Evolutionary conservation across 37 sponge, comb jelly and placozoan species (phyloP).

Genomic region (Beroe forskalii): DNA sequence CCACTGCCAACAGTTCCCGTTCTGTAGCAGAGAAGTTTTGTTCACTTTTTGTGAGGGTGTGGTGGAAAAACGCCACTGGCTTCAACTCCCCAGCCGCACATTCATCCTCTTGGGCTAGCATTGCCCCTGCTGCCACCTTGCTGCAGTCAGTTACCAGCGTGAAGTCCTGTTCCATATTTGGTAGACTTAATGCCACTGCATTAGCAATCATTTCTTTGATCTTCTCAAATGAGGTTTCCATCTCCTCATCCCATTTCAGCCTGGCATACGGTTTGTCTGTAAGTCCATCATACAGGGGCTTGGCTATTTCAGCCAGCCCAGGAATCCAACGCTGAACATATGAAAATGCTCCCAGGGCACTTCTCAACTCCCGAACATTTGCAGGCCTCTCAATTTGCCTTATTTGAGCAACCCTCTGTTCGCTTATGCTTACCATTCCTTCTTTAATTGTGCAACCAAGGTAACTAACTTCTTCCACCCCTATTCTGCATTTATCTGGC

Average conservation of each 20-base stretch:
- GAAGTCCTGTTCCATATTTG: background rate
- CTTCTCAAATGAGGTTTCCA: background rate
- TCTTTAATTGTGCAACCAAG: background rate
- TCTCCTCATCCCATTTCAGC: background rate
- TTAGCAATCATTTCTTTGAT: constrained; percentile 2
- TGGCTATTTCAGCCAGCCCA: background rate
- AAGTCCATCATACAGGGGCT: background rate
- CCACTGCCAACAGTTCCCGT: background rate
- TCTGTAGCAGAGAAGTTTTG: background rate
- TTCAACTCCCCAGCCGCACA: background rate
- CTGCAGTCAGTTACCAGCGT: constrained; percentile 2
- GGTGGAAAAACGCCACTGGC: background rate
- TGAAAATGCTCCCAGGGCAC: constrained; percentile 4
- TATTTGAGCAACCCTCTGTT: background rate
- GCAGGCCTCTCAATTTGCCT: background rate
- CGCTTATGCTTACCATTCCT: background rate
- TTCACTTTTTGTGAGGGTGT: background rate
- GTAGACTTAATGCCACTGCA: background rate
- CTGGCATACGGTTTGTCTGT: background rate
- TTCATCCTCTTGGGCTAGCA: background rate
- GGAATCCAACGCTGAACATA: constrained; percentile 19
- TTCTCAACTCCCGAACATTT: background rate
- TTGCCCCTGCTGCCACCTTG: constrained; percentile 12
- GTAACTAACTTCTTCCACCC: background rate
- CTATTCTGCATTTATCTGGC: background rate